Base-by-base conservation (phyloP, 2,113 vertebrate species). In the Onychostoma macrolepis region DNA sequence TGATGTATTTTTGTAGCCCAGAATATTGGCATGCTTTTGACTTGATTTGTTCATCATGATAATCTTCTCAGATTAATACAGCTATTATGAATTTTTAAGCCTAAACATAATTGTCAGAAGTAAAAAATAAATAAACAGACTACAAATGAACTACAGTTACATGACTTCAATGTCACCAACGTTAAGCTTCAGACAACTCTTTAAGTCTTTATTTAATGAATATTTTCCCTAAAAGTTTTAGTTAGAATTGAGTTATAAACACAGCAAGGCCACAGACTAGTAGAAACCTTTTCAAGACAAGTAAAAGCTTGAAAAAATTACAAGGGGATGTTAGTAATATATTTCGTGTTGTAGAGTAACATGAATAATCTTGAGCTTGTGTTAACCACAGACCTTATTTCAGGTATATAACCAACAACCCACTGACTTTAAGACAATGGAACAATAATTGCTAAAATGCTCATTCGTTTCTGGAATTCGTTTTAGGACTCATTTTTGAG, bases 171-270 rank as follows among this genome's bases (percentile, higher is more conserved):
- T 12, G 4, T 65, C 11, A 15, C 26, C 61, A 28, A 2, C 26
- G 21, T 12, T 12, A 28, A 13, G 26, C 3, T 63, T 28, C 26
- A 4, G 21, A 67, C 43, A 9, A 13, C 45, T 48, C 45, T 48
- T 48, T 12, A 48, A 48, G 45, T 38, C 71, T 75, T 76, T 88
- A 85, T 85, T 76, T 86, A 82, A 50, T 50, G 48, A 50, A 50
- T 4, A 50, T 17, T 50, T 5, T 50, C 48, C 48, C 48, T 50
- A 78, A 88, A 26, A 33, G 28, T 65, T 84, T 65, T 69, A 77
- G 67, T 30, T 45, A 6, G 12, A 65, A 50, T 50, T 4, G 48
- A 50, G 48, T 50, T 15, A 50, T 50, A 50, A 50, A 50, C 48
- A 5, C 48, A 50, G 48, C 13, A 17, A 15, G 48, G 48, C 13